A percentile compares a stretch with the other conserved stretches of the same genome.
Evolutionary conservation across 2,113 vertebrate species (phyloP).

Genomic region (Turnix velox): DNA sequence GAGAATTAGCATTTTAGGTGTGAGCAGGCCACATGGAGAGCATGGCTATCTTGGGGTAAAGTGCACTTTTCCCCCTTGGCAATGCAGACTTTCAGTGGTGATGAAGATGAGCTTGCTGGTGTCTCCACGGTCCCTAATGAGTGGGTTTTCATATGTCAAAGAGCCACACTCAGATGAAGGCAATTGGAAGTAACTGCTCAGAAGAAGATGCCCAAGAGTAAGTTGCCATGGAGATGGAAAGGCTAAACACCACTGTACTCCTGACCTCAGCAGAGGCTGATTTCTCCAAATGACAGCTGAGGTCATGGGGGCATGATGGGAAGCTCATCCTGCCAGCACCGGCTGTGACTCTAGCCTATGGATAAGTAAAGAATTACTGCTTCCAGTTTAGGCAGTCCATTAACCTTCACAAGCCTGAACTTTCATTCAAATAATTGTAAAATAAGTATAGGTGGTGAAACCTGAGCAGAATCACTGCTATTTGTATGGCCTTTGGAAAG

Average conservation of each 20-base stretch:
- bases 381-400: constrained; percentile 66
- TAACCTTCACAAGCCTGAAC: constrained; percentile 70
- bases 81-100: neutral
- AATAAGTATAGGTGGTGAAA: constrained; percentile 57
- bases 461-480: constrained; percentile 39
- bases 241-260: constrained; percentile 39
- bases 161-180: constrained; percentile 45
- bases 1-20: neutral
- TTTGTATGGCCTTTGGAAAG: constrained; percentile 47
- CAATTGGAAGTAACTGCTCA: constrained; percentile 56
- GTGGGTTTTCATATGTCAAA: constrained; percentile 53
- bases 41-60: neutral
- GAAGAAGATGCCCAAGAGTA: constrained; percentile 56
- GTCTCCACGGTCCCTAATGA: neutral
- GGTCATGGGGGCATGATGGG: constrained; percentile 1
- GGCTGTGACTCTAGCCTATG: constrained; percentile 7
- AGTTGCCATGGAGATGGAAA: constrained; percentile 73
- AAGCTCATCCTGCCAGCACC: neutral
- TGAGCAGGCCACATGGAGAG: neutral
- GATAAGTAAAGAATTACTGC: constrained; percentile 58
- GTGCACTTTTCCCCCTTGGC: neutral
- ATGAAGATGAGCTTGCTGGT: neutral
- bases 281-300: constrained; percentile 58
- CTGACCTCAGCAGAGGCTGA: constrained; percentile 39
- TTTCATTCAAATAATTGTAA: constrained; percentile 61